Evolutionary conservation across 2,113 vertebrate genomes (phyloP), one percentile per base, ranked within the genome.

Genomic region (Galemys pyrenaicus): DNA sequence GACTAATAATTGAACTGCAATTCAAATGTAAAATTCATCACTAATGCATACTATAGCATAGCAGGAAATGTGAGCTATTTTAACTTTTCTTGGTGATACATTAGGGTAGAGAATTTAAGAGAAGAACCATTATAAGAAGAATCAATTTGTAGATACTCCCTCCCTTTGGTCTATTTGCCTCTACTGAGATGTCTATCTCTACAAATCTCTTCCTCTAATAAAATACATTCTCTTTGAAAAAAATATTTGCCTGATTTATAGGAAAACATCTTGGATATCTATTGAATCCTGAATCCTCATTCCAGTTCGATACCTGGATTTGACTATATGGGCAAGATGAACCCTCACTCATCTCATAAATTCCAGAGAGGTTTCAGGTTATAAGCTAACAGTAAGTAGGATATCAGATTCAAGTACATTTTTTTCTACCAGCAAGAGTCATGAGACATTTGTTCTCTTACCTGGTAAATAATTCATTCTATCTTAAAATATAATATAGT

Each of bases 1-100:
- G 10, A 62, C 9, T 28, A 39, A 51, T 81, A 37, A 88, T 28
- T 87, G 26, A 16, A 89, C 12, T 41, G 11, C 1, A 73, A 78
- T 26, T 89, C n/a, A 89, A 65, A 77, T 73, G 26, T 35, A 82
- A 85, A 88, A 78, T 9, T 44, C 19, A 79, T 54, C 75, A 30
- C 28, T 88, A 28, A 80, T 54, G 58, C 13, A 64, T 12, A 46
- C 28, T 77, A 65, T 2, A 65, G 4, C 39, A 71, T 35, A 41
- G 17, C 11, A 88, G 17, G 70, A 90, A 83, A 88, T 81, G 32
- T 49, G 20, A 54, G 46, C 28, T 68, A 46, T n/a, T 49, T 80
- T 24, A 83, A 35, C 6, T 71, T 75, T 88, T 60, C n/a, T 39
- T 54, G 20, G 2, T 20, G 44, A 3, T 13, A 37, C 41, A 41